Percentiles rank a stretch among this genome's conserved stretches.
Conservation (phyloP, 1,140 invertebrate species). For the Drosophila trapezifrons region DNA sequence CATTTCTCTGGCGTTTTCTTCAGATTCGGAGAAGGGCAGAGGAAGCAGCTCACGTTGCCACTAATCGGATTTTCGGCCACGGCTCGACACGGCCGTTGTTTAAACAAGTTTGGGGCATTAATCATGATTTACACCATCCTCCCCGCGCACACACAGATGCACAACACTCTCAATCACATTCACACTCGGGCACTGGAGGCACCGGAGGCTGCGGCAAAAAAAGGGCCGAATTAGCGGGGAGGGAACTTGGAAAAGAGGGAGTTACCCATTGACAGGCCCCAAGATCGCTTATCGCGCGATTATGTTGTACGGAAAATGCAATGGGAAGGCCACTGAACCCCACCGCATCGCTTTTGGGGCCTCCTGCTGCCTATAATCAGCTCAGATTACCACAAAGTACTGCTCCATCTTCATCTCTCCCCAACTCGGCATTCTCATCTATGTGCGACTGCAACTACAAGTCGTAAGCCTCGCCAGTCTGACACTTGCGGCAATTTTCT, state of each 20-base stretch:
- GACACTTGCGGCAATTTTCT: slow-evolving; percentile 76
- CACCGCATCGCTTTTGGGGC: slow-evolving; percentile 24
- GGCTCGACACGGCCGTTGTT: slow-evolving; percentile 74
- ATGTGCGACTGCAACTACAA: slow-evolving; percentile 9
- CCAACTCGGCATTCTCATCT: background rate
- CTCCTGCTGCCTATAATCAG: slow-evolving; percentile 61
- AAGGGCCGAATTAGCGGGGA: slow-evolving; percentile 65
- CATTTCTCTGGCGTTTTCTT: slow-evolving; percentile 52
- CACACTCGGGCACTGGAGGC: slow-evolving; percentile 18
- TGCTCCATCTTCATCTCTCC: slow-evolving; percentile 34
- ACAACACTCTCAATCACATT: slow-evolving; percentile 38
- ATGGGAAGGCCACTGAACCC: slow-evolving; percentile 59
- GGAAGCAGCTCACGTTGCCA: slow-evolving; percentile 59
- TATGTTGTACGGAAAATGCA: slow-evolving; percentile 70
- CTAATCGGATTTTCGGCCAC: slow-evolving; percentile 80
- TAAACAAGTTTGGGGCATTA: slow-evolving; percentile 80
- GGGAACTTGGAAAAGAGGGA: slow-evolving; percentile 28
- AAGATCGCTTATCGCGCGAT: slow-evolving; percentile 79
- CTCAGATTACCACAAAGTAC: slow-evolving; percentile 55
- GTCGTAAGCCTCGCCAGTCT: slow-evolving; percentile 33
- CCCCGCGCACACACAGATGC: slow-evolving; percentile 11
- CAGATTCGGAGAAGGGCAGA: slow-evolving; percentile 29
- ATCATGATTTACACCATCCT: slow-evolving; percentile 75
- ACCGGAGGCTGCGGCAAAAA: slow-evolving; percentile 30
- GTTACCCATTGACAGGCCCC: slow-evolving; percentile 74